Conservation (phyloP, 1,140 invertebrate genomes). For the Druon quercuslanigerum region DNA sequence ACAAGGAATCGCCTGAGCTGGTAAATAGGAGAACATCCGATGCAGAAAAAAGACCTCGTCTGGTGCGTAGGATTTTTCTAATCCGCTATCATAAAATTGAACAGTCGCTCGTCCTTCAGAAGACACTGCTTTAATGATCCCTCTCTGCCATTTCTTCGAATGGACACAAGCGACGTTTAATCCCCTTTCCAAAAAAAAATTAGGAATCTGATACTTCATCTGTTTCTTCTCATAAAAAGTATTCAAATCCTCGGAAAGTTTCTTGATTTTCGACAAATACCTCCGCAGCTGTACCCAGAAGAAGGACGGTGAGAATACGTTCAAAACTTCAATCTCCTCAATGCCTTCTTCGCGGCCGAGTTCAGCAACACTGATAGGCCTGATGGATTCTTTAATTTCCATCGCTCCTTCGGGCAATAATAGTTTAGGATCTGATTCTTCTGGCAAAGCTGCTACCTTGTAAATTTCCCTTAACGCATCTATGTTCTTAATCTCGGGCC, state of each 20-base stretch:
- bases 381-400: slow-evolving; percentile 57
- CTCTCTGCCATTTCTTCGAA: slow-evolving; percentile 65
- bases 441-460: slow-evolving; percentile 50
- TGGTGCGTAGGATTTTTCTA: slow-evolving; percentile 56
- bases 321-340: slow-evolving; percentile 54
- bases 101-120: slow-evolving; percentile 56
- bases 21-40: slow-evolving; percentile 58
- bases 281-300: slow-evolving; percentile 67
- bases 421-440: slow-evolving; percentile 46
- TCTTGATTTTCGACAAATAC: slow-evolving; percentile 45
- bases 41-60: slow-evolving; percentile 62
- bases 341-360: slow-evolving; percentile 37
- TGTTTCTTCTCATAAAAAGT: slow-evolving; percentile 56
- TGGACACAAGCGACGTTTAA: slow-evolving; percentile 67
- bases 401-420: slow-evolving; percentile 55
- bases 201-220: slow-evolving; percentile 56
- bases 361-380: slow-evolving; percentile 51
- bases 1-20: slow-evolving; percentile 69
- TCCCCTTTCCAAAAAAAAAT: slow-evolving; percentile 59
- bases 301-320: slow-evolving; percentile 66
- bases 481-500: slow-evolving; percentile 17
- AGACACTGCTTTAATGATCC: slow-evolving; percentile 60
- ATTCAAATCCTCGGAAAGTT: slow-evolving; percentile 64
- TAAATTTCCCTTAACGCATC: slow-evolving; percentile 44
- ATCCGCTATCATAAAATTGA: slow-evolving; percentile 70